phyloP scores from a whole-genome alignment of 2,113 vertebrate species.

The Trichechus manatus region DNA sequence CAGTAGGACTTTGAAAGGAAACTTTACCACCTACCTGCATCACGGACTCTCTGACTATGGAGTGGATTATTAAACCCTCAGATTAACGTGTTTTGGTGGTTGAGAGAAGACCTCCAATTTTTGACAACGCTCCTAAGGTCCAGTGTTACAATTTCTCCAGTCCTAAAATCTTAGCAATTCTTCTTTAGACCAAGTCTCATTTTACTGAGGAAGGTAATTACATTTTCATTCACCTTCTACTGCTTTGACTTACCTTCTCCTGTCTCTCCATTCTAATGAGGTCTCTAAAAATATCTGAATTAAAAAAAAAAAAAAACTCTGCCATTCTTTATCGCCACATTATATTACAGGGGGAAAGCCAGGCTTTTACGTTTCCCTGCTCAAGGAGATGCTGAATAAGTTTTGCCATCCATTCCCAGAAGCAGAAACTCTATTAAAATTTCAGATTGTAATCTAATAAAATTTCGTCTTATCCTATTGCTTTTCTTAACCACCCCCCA shows the following conservation, averaged over 20 bases:
- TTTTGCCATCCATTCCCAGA: slow-evolving; percentile 72
- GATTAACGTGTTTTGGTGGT: not conserved
- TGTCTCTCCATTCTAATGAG: slow-evolving; percentile 23
- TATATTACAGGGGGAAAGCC: slow-evolving; percentile 57
- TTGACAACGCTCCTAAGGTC: not conserved
- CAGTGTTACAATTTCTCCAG: not conserved
- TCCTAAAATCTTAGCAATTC: not conserved
- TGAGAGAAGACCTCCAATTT: not conserved
- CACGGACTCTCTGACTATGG: not conserved
- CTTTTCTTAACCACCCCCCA: slow-evolving; percentile 48
- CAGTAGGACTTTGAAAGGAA: not conserved
- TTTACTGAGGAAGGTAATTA: slow-evolving; percentile 22
- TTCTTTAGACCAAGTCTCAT: not conserved
- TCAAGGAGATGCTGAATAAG: slow-evolving; percentile 76
- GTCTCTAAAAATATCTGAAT: slow-evolving; percentile 45
- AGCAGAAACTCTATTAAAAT: slow-evolving; percentile 76
- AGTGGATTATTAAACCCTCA: not conserved
- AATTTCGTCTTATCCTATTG: slow-evolving; percentile 72
- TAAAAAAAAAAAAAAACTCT: not conserved
- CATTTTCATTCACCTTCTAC: not conserved
- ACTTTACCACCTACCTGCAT: not conserved
- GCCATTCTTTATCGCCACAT: slow-evolving; percentile 56
- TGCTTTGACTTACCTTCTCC: not conserved
- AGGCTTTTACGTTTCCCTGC: slow-evolving; percentile 50
- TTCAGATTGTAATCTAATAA: slow-evolving; percentile 83